Conservation (phyloP, 2,113 vertebrate species). For the Microcebus murinus region DNA sequence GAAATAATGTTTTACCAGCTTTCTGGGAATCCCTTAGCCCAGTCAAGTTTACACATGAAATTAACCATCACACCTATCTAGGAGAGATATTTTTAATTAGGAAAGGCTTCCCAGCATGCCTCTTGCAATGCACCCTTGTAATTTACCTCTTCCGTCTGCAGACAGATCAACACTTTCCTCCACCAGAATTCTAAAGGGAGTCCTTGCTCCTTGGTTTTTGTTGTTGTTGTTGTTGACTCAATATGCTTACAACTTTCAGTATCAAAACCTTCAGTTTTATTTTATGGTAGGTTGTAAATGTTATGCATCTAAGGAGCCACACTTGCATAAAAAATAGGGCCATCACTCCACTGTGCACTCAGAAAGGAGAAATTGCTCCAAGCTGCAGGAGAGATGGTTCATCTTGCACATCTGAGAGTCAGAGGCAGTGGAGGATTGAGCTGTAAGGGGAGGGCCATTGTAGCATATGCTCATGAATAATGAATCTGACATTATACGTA, state of each 20-base stretch:
- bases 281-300: constrained; percentile 75
- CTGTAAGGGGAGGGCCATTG: constrained; percentile 66
- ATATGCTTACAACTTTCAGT: constrained; percentile 48
- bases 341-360: constrained; percentile 58
- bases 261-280: constrained; percentile 60
- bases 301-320: constrained; percentile 65
- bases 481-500: constrained; percentile 76
- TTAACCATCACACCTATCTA: neutral
- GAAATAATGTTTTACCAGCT: neutral
- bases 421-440: constrained; percentile 22
- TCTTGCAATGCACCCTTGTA: neutral
- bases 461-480: constrained; percentile 82
- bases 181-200: constrained; percentile 39
- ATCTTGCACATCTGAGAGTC: constrained; percentile 63
- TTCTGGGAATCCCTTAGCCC: neutral
- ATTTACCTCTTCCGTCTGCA: neutral
- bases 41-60: neutral
- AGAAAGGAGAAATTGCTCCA: constrained; percentile 76
- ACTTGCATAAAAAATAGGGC: constrained; percentile 77
- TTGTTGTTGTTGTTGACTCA: constrained; percentile 58
- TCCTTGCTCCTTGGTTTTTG: neutral
- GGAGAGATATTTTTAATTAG: neutral
- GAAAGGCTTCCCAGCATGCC: neutral
- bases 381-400: constrained; percentile 74
- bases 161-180: neutral